A percentile compares a stretch with the other conserved stretches of the same genome.
These are phyloP conservation scores for Ophioderma brevispina DNA, from an alignment of 35 echinoderm and acorn worm genomes.

Conservation along the genomic window DNA sequence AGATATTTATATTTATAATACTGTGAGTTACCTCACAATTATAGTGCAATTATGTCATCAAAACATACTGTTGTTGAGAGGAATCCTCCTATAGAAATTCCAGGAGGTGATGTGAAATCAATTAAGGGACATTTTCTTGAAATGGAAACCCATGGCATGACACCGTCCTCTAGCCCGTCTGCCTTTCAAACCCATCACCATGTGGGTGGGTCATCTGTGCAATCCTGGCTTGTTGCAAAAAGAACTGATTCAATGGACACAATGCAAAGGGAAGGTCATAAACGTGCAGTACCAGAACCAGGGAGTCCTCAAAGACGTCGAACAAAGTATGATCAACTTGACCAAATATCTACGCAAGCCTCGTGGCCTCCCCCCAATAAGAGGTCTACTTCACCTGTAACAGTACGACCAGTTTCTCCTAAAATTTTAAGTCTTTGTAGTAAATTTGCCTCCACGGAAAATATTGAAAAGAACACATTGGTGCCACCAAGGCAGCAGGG, in stretches of 20 bases:
- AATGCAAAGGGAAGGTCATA: not conserved
- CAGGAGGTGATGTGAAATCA: not conserved
- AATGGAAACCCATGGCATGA: not conserved
- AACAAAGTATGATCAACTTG: not conserved
- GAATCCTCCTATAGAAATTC: not conserved
- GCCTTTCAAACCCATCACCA: not conserved
- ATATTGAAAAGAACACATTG: not conserved
- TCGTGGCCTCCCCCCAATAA: not conserved
- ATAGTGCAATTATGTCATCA: not conserved
- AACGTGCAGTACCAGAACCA: not conserved
- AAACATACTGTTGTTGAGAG: not conserved
- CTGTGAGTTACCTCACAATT: not conserved
- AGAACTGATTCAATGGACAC: not conserved
- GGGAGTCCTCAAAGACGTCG: not conserved
- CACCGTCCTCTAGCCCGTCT: not conserved
- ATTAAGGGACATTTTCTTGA: not conserved
- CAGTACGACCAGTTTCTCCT: not conserved
- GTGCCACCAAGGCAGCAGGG: not conserved
- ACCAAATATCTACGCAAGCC: not conserved
- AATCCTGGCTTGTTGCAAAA: not conserved
- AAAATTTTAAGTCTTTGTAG: constrained; percentile 8
- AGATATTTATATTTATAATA: too few relatives aligned
- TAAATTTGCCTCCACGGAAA: not conserved
- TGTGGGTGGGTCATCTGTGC: not conserved
- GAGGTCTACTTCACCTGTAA: not conserved